Evolutionary conservation across 2,888 invertebrate species (phyloP).

Genomic region (Drosophila testacea): DNA sequence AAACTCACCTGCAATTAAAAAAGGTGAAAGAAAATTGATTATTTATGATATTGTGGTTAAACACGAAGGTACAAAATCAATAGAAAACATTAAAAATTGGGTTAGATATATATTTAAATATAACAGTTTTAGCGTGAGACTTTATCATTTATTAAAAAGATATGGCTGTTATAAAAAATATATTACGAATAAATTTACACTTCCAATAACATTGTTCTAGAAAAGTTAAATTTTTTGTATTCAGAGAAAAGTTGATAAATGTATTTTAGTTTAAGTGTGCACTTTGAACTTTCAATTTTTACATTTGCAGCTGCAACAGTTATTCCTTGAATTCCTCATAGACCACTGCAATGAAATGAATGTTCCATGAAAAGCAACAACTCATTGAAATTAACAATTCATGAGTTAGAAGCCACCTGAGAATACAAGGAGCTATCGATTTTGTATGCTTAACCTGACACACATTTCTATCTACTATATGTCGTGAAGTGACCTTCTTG

Average conservation of each 20-base stretch:
- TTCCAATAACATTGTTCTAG: not conserved
- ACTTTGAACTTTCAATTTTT: conserved; percentile 1
- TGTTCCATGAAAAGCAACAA: not conserved
- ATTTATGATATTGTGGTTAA: not conserved
- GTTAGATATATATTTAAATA: not conserved
- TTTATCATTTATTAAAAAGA: too few relatives aligned
- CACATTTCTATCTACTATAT: conserved; percentile 7
- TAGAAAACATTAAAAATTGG: not conserved
- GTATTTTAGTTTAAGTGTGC: not conserved
- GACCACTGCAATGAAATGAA: conserved; percentile 12
- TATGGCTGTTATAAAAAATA: not conserved
- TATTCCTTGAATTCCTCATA: not conserved
- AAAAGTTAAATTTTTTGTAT: not conserved
- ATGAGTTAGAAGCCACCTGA: conserved; percentile 40
- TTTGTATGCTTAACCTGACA: conserved; percentile 38
- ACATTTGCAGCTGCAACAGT: conserved; percentile 7
- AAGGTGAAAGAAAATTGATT: conserved; percentile 15
- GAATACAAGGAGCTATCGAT: conserved; percentile 47
- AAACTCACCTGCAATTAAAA: conserved; percentile 70
- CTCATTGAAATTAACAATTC: conserved; percentile 41
- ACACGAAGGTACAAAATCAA: conserved; percentile 1
- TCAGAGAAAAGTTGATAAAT: not conserved
- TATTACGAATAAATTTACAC: not conserved
- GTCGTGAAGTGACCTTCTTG: conserved; percentile 50
- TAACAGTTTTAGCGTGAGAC: not conserved